phyloP scores from a whole-genome alignment of 2,888 invertebrate species.

The Lasioglossum oenotherae region DNA sequence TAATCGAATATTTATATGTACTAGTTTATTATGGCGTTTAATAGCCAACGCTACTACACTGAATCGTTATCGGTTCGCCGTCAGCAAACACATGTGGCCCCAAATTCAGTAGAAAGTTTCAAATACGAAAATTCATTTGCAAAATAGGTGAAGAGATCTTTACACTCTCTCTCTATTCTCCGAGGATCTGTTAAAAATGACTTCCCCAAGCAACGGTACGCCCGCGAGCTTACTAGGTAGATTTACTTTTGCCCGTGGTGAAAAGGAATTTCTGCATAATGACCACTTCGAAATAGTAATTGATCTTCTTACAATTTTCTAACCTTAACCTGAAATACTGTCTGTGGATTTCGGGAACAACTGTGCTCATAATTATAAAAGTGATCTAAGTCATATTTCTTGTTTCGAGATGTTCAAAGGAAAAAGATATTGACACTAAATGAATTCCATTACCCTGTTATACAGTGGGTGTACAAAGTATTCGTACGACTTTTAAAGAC shows the following conservation, averaged over 20 bases:
- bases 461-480: no score
- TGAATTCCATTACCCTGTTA: no score
- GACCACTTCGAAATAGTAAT: not conserved
- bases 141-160: not conserved
- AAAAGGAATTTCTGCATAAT: conserved; percentile 47
- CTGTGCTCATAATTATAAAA: no score
- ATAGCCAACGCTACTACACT: not conserved
- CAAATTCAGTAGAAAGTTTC: not conserved
- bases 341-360: not conserved
- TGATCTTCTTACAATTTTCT: not conserved
- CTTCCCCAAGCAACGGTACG: conserved; percentile 49
- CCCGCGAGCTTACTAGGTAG: not conserved
- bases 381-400: no score
- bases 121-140: not conserved
- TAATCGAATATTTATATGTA: not conserved
- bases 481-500: no score
- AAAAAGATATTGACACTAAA: no score
- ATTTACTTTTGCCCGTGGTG: conserved; percentile 30
- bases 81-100: not conserved
- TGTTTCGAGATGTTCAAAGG: no score
- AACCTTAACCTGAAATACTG: not conserved
- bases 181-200: conserved; percentile 16
- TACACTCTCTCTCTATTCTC: conserved; percentile 15
- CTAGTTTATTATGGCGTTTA: not conserved
- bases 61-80: not conserved